Percentiles rank a stretch among this genome's conserved stretches.
Conservation (phyloP, 1,140 invertebrate species). For the Bombus consobrinus region DNA sequence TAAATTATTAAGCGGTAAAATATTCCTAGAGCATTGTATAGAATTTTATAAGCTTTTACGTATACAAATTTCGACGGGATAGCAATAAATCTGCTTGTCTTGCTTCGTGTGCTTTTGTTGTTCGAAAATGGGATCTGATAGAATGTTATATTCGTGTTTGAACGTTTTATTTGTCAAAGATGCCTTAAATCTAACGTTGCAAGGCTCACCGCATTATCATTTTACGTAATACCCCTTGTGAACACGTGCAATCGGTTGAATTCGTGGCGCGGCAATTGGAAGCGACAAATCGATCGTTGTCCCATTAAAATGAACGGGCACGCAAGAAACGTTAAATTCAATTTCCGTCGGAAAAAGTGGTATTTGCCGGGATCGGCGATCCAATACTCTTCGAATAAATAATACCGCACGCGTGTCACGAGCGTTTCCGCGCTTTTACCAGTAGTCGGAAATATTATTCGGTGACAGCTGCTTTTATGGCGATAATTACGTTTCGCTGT, state of each 20-base stretch:
- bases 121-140: too few relatives aligned
- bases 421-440: slow-evolving; percentile 49
- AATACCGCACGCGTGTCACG: slow-evolving; percentile 50
- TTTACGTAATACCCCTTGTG: slow-evolving; percentile 12
- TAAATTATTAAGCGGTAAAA: not conserved
- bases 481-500: slow-evolving; percentile 49
- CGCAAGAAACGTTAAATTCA: slow-evolving; percentile 52
- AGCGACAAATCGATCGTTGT: slow-evolving; percentile 42
- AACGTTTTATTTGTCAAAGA: not conserved
- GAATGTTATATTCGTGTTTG: not conserved
- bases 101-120: not conserved
- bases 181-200: not conserved
- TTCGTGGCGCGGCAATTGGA: slow-evolving; percentile 19
- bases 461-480: slow-evolving; percentile 36
- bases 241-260: slow-evolving; percentile 9
- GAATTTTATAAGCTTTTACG: not conserved
- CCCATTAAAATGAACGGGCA: slow-evolving; percentile 36
- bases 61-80: not conserved
- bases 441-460: slow-evolving; percentile 44
- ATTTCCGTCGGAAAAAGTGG: slow-evolving; percentile 37
- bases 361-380: slow-evolving; percentile 32
- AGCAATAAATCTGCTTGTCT: not conserved
- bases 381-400: slow-evolving; percentile 55
- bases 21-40: too few relatives aligned
- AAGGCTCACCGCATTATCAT: not conserved